These are phyloP conservation scores for Chalcis sispes DNA, from an alignment of 2,888 invertebrate species.

Conservation along the genomic window DNA sequence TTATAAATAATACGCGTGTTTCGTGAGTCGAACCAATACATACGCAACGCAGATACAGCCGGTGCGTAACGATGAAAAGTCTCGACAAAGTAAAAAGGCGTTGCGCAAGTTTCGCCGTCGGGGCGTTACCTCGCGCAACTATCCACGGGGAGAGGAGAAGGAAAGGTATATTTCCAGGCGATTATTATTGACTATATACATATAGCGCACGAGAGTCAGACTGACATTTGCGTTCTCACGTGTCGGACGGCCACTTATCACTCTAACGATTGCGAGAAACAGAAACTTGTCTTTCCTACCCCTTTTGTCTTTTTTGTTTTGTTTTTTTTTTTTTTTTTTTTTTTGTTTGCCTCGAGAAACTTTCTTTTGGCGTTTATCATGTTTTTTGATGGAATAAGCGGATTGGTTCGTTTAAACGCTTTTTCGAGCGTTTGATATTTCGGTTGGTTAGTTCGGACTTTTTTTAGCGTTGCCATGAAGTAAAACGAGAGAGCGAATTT, in stretches of 20 bases:
- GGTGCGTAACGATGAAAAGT: constrained; percentile 26
- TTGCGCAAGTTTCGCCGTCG: constrained; percentile 28
- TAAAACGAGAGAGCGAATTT: too few relatives aligned
- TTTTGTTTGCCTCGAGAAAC: too few relatives aligned
- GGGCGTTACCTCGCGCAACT: constrained; percentile 19
- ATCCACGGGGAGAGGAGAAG: not conserved
- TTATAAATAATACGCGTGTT: too few relatives aligned
- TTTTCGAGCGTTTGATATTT: too few relatives aligned
- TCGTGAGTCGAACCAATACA: not conserved
- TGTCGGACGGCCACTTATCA: constrained; percentile 72
- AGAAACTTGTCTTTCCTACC: too few relatives aligned
- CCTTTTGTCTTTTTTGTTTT: too few relatives aligned
- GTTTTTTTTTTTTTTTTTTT: too few relatives aligned
- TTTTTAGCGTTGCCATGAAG: too few relatives aligned
- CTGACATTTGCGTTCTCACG: constrained; percentile 69
- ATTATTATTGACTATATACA: constrained; percentile 24
- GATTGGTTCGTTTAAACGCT: too few relatives aligned
- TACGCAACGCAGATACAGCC: not conserved
- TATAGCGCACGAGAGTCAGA: constrained; percentile 3
- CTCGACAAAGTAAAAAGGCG: constrained; percentile 24
- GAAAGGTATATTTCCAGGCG: constrained; percentile 33
- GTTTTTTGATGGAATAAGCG: too few relatives aligned
- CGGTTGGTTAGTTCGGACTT: too few relatives aligned
- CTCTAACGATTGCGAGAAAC: constrained; percentile 64
- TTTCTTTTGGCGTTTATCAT: too few relatives aligned